A percentile compares a stretch with the other conserved stretches of the same genome.
Evolutionary conservation across 1,140 invertebrate genomes (phyloP).

Genomic region (Galendromus occidentalis): DNA sequence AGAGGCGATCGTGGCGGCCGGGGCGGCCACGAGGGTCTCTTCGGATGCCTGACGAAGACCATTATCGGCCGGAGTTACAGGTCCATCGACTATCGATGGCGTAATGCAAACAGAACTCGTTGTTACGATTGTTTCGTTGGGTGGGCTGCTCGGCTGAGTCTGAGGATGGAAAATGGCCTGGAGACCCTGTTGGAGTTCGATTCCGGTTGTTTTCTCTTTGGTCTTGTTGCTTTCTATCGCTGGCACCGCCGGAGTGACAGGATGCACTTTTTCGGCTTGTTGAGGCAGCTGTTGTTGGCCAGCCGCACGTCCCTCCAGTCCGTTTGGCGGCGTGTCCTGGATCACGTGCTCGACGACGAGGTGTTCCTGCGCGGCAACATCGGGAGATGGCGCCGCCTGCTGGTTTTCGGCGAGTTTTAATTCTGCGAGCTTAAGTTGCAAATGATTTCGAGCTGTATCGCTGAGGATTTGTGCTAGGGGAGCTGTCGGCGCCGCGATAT

Average conservation of each 20-base stretch:
- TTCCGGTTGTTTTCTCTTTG: slow-evolving; percentile 9
- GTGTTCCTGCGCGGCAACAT: neutral
- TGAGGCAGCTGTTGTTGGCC: neutral
- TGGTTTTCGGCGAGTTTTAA: neutral
- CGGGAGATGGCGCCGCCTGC: neutral
- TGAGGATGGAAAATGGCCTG: slow-evolving; percentile 9
- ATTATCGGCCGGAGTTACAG: neutral
- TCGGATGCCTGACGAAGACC: slow-evolving; percentile 10
- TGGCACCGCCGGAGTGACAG: neutral
- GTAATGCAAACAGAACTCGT: neutral
- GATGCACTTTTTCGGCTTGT: neutral
- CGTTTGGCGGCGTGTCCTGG: slow-evolving; percentile 9
- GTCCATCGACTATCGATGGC: neutral
- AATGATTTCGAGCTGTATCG: slow-evolving; percentile 1
- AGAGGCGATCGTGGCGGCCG: neutral
- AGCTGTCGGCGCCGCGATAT: neutral
- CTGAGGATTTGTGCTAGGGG: slow-evolving; percentile 1
- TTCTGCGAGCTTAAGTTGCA: neutral
- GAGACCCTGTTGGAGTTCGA: neutral
- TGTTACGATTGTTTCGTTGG: neutral
- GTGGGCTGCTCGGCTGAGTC: slow-evolving; percentile 6
- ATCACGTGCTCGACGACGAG: slow-evolving; percentile 1
- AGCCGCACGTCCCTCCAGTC: neutral
- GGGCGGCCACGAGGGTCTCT: slow-evolving; percentile 1
- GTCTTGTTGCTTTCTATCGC: neutral